These are phyloP conservation scores for Drosophila pseudoobscura DNA, from an alignment of 1,140 invertebrate genomes.

Conservation along the genomic window DNA sequence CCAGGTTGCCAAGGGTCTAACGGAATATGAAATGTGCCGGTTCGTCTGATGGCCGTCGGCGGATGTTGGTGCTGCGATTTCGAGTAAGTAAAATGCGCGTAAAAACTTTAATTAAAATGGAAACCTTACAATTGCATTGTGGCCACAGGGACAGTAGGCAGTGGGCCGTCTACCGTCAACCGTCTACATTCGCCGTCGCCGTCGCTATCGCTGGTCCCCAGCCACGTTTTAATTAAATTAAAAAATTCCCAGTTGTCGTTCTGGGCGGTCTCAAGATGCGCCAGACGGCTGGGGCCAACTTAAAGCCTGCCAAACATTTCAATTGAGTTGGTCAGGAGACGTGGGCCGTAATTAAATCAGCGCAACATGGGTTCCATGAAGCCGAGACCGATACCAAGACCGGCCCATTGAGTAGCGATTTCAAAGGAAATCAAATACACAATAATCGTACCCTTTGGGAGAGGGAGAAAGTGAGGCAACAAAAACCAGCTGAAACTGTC, in stretches of 20 bases:
- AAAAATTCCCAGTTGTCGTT: slow-evolving; percentile 46
- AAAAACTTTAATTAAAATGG: slow-evolving; percentile 81
- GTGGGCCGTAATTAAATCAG: slow-evolving; percentile 48
- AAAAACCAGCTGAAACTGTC: slow-evolving; percentile 50
- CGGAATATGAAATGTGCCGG: slow-evolving; percentile 67
- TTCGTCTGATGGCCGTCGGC: slow-evolving; percentile 13
- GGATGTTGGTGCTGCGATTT: slow-evolving; percentile 52
- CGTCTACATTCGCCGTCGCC: slow-evolving; percentile 7
- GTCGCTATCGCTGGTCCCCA: not conserved
- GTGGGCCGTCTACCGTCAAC: not conserved
- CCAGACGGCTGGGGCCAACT: slow-evolving; percentile 30
- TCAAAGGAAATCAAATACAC: slow-evolving; percentile 49
- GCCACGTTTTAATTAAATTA: slow-evolving; percentile 77
- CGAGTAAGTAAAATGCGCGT: slow-evolving; percentile 64
- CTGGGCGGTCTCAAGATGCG: slow-evolving; percentile 43
- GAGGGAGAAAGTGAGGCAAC: not conserved
- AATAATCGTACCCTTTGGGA: slow-evolving; percentile 10
- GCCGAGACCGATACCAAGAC: slow-evolving; percentile 3
- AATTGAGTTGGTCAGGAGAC: slow-evolving; percentile 25
- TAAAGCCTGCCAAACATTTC: slow-evolving; percentile 51
- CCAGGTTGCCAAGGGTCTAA: slow-evolving; percentile 45
- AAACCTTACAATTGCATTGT: slow-evolving; percentile 79
- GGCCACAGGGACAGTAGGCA: slow-evolving; percentile 39
- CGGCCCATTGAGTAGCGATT: slow-evolving; percentile 28
- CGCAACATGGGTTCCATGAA: slow-evolving; percentile 9